phyloP scores from a whole-genome alignment of 2,888 invertebrate genomes.

The Drosophila neutralis region DNA sequence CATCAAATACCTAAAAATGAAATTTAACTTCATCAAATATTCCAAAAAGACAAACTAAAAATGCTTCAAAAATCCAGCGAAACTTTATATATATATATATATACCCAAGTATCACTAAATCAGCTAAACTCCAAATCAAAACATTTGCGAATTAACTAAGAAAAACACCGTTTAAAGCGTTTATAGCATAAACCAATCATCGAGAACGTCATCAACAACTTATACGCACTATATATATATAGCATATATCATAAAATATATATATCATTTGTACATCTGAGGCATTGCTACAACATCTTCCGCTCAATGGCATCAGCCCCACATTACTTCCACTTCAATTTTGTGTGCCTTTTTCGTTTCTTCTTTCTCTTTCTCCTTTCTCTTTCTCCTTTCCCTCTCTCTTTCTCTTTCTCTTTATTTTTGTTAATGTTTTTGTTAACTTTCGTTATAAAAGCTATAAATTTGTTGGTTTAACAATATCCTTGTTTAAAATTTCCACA shows the following conservation, averaged over 20 bases:
- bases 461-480: constrained; percentile 82
- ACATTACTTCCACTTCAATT: constrained; percentile 24
- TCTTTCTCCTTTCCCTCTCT: constrained; percentile 14
- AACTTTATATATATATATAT: background rate
- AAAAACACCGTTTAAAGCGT: background rate
- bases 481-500: constrained; percentile 67
- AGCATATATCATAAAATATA: background rate
- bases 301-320: background rate
- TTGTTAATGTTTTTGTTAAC: constrained; percentile 59
- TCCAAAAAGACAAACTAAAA: background rate
- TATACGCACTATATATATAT: background rate
- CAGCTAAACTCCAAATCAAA: background rate
- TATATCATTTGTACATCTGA: background rate
- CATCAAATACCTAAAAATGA: background rate
- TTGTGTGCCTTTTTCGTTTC: constrained; percentile 67
- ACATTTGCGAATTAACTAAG: background rate
- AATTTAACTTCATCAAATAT: background rate
- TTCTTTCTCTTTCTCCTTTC: background rate
- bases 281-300: constrained; percentile 18
- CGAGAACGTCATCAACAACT: background rate
- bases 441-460: constrained; percentile 68
- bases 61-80: background rate
- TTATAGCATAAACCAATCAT: background rate
- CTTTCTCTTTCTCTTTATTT: constrained; percentile 39
- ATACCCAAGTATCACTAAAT: background rate